These are phyloP conservation scores for Scytalopus superciliaris DNA, from an alignment of 2,113 vertebrate genomes.

Conservation along the genomic window DNA sequence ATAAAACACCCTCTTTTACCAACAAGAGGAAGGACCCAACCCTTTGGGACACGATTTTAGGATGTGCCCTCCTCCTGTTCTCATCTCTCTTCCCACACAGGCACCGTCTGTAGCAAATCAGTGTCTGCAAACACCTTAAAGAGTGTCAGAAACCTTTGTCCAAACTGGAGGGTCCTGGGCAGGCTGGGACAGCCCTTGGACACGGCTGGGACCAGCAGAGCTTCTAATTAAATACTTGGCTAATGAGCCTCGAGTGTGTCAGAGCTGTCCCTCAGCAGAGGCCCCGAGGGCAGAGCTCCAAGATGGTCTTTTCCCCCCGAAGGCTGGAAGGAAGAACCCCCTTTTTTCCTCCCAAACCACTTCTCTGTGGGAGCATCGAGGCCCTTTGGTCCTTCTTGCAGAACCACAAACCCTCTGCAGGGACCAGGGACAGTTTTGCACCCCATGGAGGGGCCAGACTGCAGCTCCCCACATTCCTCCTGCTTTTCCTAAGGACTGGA, in stretches of 20 bases:
- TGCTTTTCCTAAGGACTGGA: not conserved
- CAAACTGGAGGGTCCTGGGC: not conserved
- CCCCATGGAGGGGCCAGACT: too few relatives aligned
- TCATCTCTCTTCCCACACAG: not conserved
- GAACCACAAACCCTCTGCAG: not conserved
- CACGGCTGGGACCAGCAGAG: not conserved
- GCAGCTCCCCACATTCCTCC: accelerated
- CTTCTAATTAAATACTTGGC: not conserved
- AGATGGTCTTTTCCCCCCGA: not conserved
- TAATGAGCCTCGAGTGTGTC: accelerated
- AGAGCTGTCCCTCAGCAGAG: not conserved
- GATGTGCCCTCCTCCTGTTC: not conserved
- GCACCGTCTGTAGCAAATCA: accelerated
- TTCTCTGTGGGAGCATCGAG: accelerated
- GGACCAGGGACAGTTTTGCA: not conserved
- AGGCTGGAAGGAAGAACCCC: not conserved
- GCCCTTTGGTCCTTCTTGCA: not conserved
- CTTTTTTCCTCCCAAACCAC: not conserved
- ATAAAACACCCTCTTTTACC: not conserved
- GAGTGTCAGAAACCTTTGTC: not conserved
- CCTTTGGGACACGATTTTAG: not conserved
- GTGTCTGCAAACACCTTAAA: not conserved
- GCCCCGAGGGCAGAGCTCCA: not conserved
- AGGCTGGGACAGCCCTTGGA: not conserved
- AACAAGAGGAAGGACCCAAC: too few relatives aligned